Conservation (phyloP, 1,140 invertebrate genomes). For the Drosophila dunni region DNA sequence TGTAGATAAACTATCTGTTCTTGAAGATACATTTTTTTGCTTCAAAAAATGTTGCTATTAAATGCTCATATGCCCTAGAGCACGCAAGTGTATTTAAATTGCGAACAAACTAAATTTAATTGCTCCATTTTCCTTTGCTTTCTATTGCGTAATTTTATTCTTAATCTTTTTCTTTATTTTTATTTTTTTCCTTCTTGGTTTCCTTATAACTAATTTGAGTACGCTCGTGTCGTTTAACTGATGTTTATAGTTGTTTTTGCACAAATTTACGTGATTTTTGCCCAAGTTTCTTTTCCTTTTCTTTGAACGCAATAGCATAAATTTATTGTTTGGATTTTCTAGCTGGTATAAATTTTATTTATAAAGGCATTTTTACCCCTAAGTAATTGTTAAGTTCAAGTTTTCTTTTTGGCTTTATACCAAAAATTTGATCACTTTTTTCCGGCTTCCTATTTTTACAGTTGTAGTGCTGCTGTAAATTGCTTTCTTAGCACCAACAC, state of each 20-base stretch:
- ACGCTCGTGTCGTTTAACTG: not conserved
- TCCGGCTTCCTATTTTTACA: too few species aligned
- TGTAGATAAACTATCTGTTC: not conserved
- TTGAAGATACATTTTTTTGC: too few species aligned
- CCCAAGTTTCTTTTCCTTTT: not conserved
- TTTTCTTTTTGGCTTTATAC: too few species aligned
- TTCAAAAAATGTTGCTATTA: too few species aligned
- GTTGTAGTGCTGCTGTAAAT: not conserved
- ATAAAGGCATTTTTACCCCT: not conserved
- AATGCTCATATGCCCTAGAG: not conserved
- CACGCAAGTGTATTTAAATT: constrained; percentile 1
- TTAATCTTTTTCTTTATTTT: not conserved
- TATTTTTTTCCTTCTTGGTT: not conserved
- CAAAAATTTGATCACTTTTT: too few species aligned
- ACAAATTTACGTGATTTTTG: not conserved
- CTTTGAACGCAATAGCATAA: too few species aligned
- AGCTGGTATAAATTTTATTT: not conserved
- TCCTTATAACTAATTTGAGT: constrained; percentile 2
- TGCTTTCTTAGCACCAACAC: constrained; percentile 4
- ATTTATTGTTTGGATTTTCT: too few species aligned
- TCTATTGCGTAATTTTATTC: constrained; percentile 3
- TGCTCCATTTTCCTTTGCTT: not conserved
- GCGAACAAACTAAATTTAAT: not conserved
- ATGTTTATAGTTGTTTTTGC: not conserved
- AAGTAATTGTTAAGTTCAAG: too few species aligned